phyloP scores from a whole-genome alignment of 2,113 vertebrate genomes.

The Leptobrachium ailaonicum region DNA sequence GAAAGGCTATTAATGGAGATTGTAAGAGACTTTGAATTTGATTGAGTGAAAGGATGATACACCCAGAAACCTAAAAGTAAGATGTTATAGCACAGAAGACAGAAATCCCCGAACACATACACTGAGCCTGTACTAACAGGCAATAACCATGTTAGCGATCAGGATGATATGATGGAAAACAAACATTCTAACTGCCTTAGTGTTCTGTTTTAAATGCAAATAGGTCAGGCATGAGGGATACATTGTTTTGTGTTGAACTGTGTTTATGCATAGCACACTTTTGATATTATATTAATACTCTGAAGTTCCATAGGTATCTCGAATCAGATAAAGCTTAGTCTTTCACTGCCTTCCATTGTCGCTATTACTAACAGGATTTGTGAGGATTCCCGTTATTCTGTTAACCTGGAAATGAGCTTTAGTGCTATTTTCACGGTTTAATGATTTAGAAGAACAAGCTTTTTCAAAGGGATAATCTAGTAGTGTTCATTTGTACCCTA shows the following conservation, averaged over 20 bases:
- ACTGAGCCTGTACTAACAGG: slow-evolving; percentile 55
- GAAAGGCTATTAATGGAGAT: slow-evolving; percentile 75
- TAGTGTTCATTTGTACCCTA: too few relatives aligned
- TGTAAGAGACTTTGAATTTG: slow-evolving; percentile 73
- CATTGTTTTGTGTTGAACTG: too few relatives aligned
- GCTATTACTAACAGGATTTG: background rate
- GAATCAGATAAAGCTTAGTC: background rate
- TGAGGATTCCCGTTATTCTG: background rate
- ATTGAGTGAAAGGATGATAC: slow-evolving; percentile 73
- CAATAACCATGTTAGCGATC: slow-evolving; percentile 43
- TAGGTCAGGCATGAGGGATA: too few relatives aligned
- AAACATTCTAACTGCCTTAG: slow-evolving; percentile 25
- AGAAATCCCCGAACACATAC: slow-evolving; percentile 49
- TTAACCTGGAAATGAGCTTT: too few relatives aligned
- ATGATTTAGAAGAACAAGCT: background rate
- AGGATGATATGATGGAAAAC: slow-evolving; percentile 46
- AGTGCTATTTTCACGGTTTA: background rate
- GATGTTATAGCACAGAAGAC: slow-evolving; percentile 64
- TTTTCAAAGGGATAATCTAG: background rate
- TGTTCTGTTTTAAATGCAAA: background rate
- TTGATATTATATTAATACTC: background rate
- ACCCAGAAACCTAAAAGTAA: slow-evolving; percentile 69
- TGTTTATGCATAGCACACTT: too few relatives aligned
- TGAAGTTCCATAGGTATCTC: background rate
- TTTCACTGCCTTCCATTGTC: background rate